Evolutionary conservation across 2,113 vertebrate genomes (phyloP).

Genomic region (Salvelinus sp.): DNA sequence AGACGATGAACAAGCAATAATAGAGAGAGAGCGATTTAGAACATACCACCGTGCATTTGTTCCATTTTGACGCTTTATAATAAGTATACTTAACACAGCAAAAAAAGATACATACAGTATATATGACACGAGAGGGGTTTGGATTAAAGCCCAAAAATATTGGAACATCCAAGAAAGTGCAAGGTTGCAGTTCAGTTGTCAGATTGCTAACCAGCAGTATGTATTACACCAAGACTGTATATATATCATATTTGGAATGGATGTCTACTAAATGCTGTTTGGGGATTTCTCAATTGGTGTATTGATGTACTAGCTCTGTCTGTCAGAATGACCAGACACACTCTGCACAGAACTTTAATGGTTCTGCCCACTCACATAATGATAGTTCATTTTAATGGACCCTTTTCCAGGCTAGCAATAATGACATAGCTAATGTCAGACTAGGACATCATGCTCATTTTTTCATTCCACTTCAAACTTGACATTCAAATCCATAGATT

Average conservation of each 20-base stretch:
- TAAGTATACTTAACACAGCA: background rate
- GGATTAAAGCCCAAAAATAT: slow-evolving; percentile 32
- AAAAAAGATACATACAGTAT: too few relatives aligned
- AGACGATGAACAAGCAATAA: background rate
- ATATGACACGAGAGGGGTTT: background rate
- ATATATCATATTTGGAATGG: slow-evolving; percentile 17
- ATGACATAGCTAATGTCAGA: slow-evolving; percentile 34
- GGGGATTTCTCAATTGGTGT: slow-evolving; percentile 11
- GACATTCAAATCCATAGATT: slow-evolving; percentile 13
- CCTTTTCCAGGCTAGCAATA: slow-evolving; percentile 26
- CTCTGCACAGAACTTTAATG: slow-evolving; percentile 26
- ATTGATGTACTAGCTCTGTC: slow-evolving; percentile 24
- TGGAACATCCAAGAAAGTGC: slow-evolving; percentile 28
- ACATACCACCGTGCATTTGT: slow-evolving; percentile 6
- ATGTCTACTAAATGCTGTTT: slow-evolving; percentile 25
- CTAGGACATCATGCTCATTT: slow-evolving; percentile 27
- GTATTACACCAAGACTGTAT: slow-evolving; percentile 31
- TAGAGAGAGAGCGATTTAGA: slow-evolving; percentile 12
- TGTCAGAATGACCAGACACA: slow-evolving; percentile 22
- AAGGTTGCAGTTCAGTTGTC: slow-evolving; percentile 33
- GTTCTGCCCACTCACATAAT: slow-evolving; percentile 23
- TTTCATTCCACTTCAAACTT: slow-evolving; percentile 25
- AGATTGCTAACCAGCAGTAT: slow-evolving; percentile 2
- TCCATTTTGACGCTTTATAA: background rate
- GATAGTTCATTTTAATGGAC: slow-evolving; percentile 36